A percentile compares a stretch with the other conserved stretches of the same genome.
Conservation (phyloP, 2,113 vertebrate genomes). For the Cyrtonyx montezumae region DNA sequence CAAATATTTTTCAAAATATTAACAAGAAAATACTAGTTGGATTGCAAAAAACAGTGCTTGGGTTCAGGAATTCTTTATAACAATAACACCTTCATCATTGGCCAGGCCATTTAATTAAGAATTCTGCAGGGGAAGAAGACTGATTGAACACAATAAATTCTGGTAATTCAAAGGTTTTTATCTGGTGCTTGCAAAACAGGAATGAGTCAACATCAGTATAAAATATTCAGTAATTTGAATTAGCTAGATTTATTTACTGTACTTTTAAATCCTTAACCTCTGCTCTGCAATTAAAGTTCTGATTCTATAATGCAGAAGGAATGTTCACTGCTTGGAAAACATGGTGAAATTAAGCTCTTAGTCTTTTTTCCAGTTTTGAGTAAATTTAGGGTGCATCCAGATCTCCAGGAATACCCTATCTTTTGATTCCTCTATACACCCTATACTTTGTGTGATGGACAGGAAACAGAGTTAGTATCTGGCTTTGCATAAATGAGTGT, state of each 20-base stretch:
- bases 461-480: neutral
- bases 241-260: neutral
- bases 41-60: neutral
- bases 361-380: neutral
- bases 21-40: neutral
- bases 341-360: neutral
- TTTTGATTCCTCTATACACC: neutral
- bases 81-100: neutral
- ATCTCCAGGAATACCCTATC: neutral
- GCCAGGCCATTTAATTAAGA: neutral
- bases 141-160: neutral
- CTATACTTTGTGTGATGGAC: neutral
- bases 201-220: constrained; percentile 15
- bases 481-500: neutral
- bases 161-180: constrained; percentile 3
- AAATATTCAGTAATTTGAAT: constrained; percentile 16
- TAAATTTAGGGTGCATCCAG: neutral
- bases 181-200: neutral
- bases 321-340: neutral
- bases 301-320: neutral
- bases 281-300: neutral
- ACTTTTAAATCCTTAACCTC: constrained; percentile 7
- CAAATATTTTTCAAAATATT: neutral
- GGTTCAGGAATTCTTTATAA: neutral
- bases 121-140: neutral